These are phyloP conservation scores for Chamaea fasciata DNA, from an alignment of 2,113 vertebrate species.

Conservation along the genomic window DNA sequence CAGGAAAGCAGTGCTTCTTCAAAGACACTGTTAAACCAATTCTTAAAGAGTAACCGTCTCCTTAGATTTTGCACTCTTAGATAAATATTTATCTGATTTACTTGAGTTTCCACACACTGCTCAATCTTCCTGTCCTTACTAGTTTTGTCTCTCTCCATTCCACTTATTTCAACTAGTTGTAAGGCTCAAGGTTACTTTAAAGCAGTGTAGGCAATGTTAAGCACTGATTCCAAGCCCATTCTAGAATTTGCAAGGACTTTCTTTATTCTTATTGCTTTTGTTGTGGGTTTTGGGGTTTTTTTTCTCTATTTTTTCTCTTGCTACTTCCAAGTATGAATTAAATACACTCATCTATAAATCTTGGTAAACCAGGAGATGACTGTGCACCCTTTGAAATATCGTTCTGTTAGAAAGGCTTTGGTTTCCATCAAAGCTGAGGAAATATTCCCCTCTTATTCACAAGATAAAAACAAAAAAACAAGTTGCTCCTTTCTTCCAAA, in stretches of 20 bases:
- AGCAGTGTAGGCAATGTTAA: not conserved
- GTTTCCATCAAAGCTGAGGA: not conserved
- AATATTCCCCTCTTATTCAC: not conserved
- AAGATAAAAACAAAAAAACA: not conserved
- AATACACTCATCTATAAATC: not conserved
- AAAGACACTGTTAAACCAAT: not conserved
- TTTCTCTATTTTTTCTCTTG: not conserved
- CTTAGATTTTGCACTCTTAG: not conserved
- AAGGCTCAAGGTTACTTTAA: not conserved
- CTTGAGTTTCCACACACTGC: not conserved
- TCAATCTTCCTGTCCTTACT: not conserved
- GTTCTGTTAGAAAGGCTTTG: not conserved
- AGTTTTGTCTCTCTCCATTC: not conserved
- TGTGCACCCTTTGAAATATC: not conserved
- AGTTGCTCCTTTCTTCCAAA: not conserved
- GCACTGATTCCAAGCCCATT: not conserved
- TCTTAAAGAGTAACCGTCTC: not conserved
- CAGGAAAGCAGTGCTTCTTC: constrained; percentile 19
- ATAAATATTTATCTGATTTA: not conserved
- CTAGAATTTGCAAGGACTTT: not conserved
- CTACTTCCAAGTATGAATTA: not conserved
- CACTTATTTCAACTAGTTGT: not conserved
- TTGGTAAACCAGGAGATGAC: not conserved
- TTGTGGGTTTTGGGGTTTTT: not conserved
- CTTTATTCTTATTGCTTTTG: not conserved